Conservation (phyloP, 2,888 invertebrate genomes). For the Mallateleia sp. region DNA sequence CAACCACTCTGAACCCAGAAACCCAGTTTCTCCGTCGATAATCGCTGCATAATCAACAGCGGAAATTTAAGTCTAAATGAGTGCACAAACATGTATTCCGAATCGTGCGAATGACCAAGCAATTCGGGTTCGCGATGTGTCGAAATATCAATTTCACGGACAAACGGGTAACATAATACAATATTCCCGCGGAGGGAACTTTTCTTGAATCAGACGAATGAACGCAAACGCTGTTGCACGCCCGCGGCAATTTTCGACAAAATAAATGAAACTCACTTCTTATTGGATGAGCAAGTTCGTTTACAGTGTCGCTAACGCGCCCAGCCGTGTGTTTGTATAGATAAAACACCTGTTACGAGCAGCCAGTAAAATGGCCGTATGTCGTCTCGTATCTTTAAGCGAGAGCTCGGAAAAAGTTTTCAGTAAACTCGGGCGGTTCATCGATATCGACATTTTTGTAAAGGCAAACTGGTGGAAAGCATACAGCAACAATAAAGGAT, state of each 20-base stretch:
- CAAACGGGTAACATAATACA: conserved; percentile 10
- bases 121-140: conserved; percentile 1
- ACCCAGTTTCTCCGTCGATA: background rate
- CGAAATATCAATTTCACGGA: conserved; percentile 20
- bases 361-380: conserved; percentile 47
- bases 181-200: background rate
- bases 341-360: conserved; percentile 65
- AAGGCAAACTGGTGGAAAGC: conserved; percentile 70
- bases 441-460: conserved; percentile 69
- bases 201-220: conserved; percentile 20
- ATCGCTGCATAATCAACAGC: conserved; percentile 1
- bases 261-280: conserved; percentile 15
- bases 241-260: conserved; percentile 9
- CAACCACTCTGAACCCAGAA: too few species aligned
- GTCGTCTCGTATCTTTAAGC: conserved; percentile 47
- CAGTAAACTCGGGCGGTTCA: conserved; percentile 52
- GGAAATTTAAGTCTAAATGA: background rate
- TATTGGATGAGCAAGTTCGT: conserved; percentile 27
- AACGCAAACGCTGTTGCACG: background rate
- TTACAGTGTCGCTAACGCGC: conserved; percentile 36
- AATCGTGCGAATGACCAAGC: background rate
- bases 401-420: conserved; percentile 59
- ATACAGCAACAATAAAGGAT: conserved; percentile 80
- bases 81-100: background rate
- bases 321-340: conserved; percentile 13